Conservation (phyloP, 92 coral and sea anemone genomes). For the Chrysogorgia sp. region DNA sequence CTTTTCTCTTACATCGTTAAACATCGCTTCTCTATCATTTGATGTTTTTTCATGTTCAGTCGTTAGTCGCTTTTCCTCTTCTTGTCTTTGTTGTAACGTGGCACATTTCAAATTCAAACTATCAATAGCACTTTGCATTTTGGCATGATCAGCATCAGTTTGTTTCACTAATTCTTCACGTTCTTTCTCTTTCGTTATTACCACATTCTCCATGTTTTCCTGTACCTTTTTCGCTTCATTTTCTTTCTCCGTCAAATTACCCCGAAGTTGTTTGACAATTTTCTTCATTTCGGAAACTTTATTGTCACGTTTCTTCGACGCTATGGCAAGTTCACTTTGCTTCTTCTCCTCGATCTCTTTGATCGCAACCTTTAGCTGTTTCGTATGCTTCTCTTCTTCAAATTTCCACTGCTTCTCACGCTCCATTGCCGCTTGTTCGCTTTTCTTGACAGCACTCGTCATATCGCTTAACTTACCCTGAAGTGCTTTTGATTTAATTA, state of each 20-base stretch:
- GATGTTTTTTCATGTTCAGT: slow-evolving; percentile 69
- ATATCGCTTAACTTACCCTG: slow-evolving; percentile 74
- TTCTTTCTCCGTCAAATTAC: slow-evolving; percentile 84
- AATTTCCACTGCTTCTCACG: slow-evolving; percentile 70
- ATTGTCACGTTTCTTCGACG: slow-evolving; percentile 86
- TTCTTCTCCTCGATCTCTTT: slow-evolving; percentile 79
- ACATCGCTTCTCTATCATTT: slow-evolving; percentile 60
- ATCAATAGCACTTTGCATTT: slow-evolving; percentile 53
- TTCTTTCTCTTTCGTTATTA: slow-evolving; percentile 55
- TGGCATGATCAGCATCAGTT: slow-evolving; percentile 64
- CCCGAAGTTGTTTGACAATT: slow-evolving; percentile 87
- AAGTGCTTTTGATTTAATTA: slow-evolving; percentile 65
- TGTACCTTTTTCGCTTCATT: slow-evolving; percentile 70
- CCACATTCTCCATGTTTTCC: slow-evolving; percentile 66
- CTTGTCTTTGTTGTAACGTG: slow-evolving; percentile 60
- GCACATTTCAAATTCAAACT: slow-evolving; percentile 69
- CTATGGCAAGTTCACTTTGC: slow-evolving; percentile 88
- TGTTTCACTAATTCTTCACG: slow-evolving; percentile 60
- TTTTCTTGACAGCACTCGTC: slow-evolving; percentile 66
- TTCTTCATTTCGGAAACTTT: slow-evolving; percentile 94
- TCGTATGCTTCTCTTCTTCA: slow-evolving; percentile 65
- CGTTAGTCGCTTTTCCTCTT: slow-evolving; percentile 72
- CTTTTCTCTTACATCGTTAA: slow-evolving; percentile 64
- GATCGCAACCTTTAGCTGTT: slow-evolving; percentile 66
- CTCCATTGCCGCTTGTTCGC: slow-evolving; percentile 71